Percentiles rank a stretch among this genome's conserved stretches.
phyloP scores from a whole-genome alignment of 2,113 vertebrate species.

The Corythoichthys intestinalis region DNA sequence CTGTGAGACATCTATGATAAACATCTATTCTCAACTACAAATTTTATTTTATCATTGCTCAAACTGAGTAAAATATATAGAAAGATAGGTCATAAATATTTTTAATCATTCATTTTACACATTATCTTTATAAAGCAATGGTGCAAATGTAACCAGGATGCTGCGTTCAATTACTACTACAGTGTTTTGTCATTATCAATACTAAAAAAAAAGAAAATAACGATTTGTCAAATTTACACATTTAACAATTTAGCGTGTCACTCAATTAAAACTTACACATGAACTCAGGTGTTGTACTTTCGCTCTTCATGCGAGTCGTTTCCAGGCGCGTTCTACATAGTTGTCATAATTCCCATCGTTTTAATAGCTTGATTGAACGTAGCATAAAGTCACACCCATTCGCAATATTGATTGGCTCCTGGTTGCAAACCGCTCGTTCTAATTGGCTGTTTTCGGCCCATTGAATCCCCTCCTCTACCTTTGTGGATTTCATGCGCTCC shows the following conservation, averaged over 20 bases:
- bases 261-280: neutral
- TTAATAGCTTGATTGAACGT: slow-evolving; percentile 27
- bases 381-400: slow-evolving; percentile 46
- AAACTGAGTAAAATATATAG: neutral
- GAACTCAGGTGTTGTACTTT: neutral
- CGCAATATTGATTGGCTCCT: slow-evolving; percentile 52
- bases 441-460: slow-evolving; percentile 65
- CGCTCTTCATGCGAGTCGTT: neutral
- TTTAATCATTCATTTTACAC: neutral
- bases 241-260: neutral
- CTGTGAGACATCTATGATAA: neutral
- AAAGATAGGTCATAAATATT: neutral
- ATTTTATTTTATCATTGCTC: neutral
- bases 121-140: neutral
- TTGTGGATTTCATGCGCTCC: slow-evolving; percentile 73
- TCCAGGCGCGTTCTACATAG: neutral
- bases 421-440: neutral
- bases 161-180: neutral
- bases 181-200: neutral
- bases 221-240: neutral
- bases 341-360: slow-evolving; percentile 6
- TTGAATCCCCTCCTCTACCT: slow-evolving; percentile 74
- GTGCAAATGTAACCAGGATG: neutral
- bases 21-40: neutral
- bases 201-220: too few species aligned